Conservation (phyloP, 1,140 invertebrate genomes). For the Pemphigus obesinymphae region DNA sequence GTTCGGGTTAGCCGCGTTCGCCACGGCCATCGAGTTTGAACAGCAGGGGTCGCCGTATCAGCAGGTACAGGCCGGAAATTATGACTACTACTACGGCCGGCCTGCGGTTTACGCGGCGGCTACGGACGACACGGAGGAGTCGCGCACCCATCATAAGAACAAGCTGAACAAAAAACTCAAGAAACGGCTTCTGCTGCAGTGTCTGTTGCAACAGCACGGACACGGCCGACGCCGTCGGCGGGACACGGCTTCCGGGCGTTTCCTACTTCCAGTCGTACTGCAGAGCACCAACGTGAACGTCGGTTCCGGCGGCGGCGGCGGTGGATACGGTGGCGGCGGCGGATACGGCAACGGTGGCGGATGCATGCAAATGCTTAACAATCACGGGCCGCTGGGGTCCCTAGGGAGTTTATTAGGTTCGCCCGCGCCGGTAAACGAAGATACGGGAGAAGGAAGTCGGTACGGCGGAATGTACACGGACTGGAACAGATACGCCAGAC, state of each 20-base stretch:
- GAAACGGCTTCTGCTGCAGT: background rate
- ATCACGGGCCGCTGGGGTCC: background rate
- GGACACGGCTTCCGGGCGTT: background rate
- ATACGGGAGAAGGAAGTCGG: background rate
- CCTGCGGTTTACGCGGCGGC: too few species aligned
- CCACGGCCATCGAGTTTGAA: background rate
- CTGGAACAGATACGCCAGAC: slow-evolving; percentile 28
- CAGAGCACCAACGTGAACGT: slow-evolving; percentile 34
- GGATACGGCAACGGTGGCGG: background rate
- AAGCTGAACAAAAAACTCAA: slow-evolving; percentile 14
- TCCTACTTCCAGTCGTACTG: background rate
- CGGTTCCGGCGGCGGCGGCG: background rate
- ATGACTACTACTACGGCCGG: background rate
- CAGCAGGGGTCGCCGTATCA: background rate
- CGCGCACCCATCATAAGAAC: slow-evolving; percentile 9
- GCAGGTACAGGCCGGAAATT: background rate
- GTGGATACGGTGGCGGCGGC: background rate
- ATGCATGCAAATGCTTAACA: slow-evolving; percentile 18
- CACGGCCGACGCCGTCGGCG: background rate
- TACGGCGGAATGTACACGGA: background rate
- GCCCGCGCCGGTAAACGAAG: background rate
- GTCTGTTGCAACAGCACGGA: background rate
- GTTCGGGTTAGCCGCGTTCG: background rate
- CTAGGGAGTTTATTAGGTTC: background rate
- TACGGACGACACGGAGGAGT: background rate